Conservation (phyloP, 2,113 vertebrate species). For the Acanthochromis polyacanthus region DNA sequence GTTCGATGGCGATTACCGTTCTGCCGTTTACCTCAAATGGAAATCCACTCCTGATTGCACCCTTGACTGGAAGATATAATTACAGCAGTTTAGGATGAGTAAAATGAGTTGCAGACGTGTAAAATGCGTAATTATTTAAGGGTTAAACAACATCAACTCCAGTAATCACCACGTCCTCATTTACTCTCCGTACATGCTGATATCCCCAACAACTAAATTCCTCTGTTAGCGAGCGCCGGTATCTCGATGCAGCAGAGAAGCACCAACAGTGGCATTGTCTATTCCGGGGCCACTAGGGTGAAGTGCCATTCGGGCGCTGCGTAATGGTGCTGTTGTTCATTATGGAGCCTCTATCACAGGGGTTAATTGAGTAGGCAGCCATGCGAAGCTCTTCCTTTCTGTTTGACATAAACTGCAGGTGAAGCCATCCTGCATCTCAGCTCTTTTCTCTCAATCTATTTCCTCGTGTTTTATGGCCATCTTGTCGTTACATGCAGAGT, state of each 20-base stretch:
- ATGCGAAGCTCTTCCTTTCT: slow-evolving; percentile 85
- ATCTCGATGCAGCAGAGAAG: slow-evolving; percentile 48
- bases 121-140: slow-evolving; percentile 66
- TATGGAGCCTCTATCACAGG: slow-evolving; percentile 84
- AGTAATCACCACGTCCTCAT: slow-evolving; percentile 60
- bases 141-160: slow-evolving; percentile 73
- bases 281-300: slow-evolving; percentile 75
- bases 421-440: slow-evolving; percentile 77
- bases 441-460: slow-evolving; percentile 78
- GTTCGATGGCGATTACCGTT: neutral
- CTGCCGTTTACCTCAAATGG: slow-evolving; percentile 26
- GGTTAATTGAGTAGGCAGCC: slow-evolving; percentile 90
- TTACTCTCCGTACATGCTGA: slow-evolving; percentile 66
- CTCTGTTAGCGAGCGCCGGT: slow-evolving; percentile 37
- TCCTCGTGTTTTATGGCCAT: slow-evolving; percentile 77
- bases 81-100: slow-evolving; percentile 39
- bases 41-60: slow-evolving; percentile 18
- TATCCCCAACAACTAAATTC: slow-evolving; percentile 59
- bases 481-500: slow-evolving; percentile 71
- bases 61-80: slow-evolving; percentile 42
- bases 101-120: slow-evolving; percentile 32
- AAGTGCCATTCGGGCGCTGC: slow-evolving; percentile 79
- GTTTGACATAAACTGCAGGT: slow-evolving; percentile 86
- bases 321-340: slow-evolving; percentile 89
- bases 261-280: slow-evolving; percentile 59